Conservation (phyloP, 2,797 vertebrate genomes). For the Enteromius afrohamiltoni region DNA sequence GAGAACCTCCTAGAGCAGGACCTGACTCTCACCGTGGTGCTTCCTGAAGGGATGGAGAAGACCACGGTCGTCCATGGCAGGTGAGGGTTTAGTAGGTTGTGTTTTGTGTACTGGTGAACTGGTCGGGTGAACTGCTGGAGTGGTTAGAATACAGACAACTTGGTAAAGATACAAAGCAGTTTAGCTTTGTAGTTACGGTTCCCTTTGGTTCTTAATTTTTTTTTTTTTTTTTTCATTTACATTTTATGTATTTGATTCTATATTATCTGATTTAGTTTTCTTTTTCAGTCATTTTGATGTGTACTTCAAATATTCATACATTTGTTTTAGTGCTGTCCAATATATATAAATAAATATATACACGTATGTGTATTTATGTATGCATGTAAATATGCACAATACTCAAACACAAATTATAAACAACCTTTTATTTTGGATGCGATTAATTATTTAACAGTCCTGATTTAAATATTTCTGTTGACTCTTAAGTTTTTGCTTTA, state of each 20-base stretch:
- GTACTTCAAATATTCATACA: too few species aligned
- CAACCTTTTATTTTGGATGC: neutral
- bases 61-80: slow-evolving; percentile 87
- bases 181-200: neutral
- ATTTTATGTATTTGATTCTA: too few species aligned
- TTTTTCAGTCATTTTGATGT: too few species aligned
- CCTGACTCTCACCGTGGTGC: slow-evolving; percentile 86
- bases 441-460: neutral
- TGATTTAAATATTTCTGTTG: too few species aligned
- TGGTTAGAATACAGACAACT: neutral
- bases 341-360: too few species aligned
- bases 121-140: neutral
- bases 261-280: neutral
- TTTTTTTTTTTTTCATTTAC: too few species aligned
- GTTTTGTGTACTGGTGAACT: slow-evolving; percentile 8
- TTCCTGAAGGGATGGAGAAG: slow-evolving; percentile 89
- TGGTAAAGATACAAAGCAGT: neutral
- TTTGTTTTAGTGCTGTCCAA: too few species aligned
- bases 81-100: slow-evolving; percentile 70
- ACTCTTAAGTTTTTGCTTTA: neutral
- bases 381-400: neutral
- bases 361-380: too few species aligned
- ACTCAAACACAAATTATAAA: neutral
- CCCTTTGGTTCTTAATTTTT: neutral
- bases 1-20: slow-evolving; percentile 87